Evolutionary conservation across 2,113 vertebrate species (phyloP).

Genomic region (Dermatemys mawii): DNA sequence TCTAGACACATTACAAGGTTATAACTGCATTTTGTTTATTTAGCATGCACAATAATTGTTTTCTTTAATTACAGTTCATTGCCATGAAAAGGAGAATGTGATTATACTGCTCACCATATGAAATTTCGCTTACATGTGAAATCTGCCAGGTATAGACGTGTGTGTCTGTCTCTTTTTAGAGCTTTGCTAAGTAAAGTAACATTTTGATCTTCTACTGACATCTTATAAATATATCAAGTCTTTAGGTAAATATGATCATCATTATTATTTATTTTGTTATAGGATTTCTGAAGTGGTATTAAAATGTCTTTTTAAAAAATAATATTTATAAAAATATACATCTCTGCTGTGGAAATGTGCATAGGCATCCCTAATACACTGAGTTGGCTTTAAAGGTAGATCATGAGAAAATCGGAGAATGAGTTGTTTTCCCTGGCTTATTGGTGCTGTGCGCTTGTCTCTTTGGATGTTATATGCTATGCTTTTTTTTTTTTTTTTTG

Average conservation of each 20-base stretch:
- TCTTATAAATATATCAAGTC: not conserved
- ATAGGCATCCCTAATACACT: not conserved
- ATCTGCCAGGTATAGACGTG: conserved; percentile 76
- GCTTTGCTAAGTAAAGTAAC: not conserved
- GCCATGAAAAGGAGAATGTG: conserved; percentile 81
- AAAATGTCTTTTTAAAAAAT: not conserved
- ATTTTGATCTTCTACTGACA: not conserved
- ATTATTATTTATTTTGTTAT: not conserved
- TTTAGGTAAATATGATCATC: not conserved
- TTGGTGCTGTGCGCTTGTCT: not conserved
- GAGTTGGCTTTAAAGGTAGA: not conserved
- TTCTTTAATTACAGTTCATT: conserved; percentile 73
- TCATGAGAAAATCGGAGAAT: not conserved
- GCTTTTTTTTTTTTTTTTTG: not conserved
- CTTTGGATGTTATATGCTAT: not conserved
- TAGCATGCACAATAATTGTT: conserved; percentile 2
- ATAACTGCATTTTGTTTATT: not conserved
- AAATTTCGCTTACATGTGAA: conserved; percentile 80
- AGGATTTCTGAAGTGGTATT: not conserved
- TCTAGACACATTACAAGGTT: not conserved
- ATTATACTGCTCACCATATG: conserved; percentile 73
- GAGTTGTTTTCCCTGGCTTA: not conserved
- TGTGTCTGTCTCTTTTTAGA: not conserved
- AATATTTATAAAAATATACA: not conserved
- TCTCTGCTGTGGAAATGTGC: not conserved